Percentiles rank a stretch among this genome's conserved stretches.
Evolutionary conservation across 2,888 invertebrate species (phyloP).

Genomic region (Leucophenga maculata): DNA sequence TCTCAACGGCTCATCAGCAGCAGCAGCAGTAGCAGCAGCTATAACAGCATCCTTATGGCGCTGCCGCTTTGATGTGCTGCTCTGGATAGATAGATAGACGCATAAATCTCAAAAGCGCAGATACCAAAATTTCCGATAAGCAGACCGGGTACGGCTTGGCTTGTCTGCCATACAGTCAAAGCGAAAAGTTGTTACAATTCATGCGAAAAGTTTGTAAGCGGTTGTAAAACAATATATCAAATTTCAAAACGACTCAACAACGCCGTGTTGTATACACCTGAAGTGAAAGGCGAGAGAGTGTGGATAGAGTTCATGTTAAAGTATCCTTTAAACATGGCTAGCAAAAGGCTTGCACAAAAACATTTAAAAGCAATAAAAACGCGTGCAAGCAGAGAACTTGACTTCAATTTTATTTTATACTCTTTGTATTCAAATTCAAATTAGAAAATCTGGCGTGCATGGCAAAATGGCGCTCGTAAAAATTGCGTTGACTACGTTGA

Average conservation of each 20-base stretch:
- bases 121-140: slow-evolving; percentile 15
- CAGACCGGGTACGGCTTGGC: neutral
- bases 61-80: neutral
- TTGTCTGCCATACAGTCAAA: too few relatives aligned
- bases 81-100: neutral
- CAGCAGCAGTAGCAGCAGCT: neutral
- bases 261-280: too few relatives aligned
- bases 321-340: neutral
- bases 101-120: slow-evolving; percentile 15
- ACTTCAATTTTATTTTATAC: neutral
- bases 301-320: neutral
- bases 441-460: slow-evolving; percentile 11
- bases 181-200: slow-evolving; percentile 11
- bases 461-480: slow-evolving; percentile 16
- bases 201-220: slow-evolving; percentile 1
- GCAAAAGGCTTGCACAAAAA: slow-evolving; percentile 10
- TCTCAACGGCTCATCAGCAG: slow-evolving; percentile 17
- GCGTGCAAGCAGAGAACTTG: neutral
- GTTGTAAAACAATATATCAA: slow-evolving; percentile 23
- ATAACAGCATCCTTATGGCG: neutral
- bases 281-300: neutral
- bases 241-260: neutral
- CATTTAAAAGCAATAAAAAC: slow-evolving; percentile 21
- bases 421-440: neutral
- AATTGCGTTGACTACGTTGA: neutral